These are phyloP conservation scores for Drosophila equinoxialis DNA, from an alignment of 1,140 invertebrate genomes.

Conservation along the genomic window DNA sequence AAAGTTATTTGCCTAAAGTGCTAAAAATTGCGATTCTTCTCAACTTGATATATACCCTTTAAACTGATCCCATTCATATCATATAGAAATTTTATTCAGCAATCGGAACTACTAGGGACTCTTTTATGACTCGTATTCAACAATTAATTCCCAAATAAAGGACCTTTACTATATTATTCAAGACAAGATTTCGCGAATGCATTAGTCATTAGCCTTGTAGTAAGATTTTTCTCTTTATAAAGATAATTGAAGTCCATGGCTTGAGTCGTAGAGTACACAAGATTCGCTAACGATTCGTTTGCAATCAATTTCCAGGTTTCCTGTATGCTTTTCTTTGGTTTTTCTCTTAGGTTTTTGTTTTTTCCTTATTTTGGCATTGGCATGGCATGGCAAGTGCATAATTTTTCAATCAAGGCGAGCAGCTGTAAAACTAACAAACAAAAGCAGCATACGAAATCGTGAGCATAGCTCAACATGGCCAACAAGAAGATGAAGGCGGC, in stretches of 20 bases:
- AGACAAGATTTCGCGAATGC: too few species aligned
- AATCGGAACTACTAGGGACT: too few species aligned
- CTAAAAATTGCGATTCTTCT: constrained; percentile 62
- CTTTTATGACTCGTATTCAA: too few species aligned
- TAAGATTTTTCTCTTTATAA: neutral
- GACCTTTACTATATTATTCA: too few species aligned
- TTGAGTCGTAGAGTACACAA: constrained; percentile 37
- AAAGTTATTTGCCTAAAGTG: constrained; percentile 65
- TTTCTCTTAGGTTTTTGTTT: constrained; percentile 16
- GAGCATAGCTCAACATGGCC: constrained; percentile 45
- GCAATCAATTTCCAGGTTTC: constrained; percentile 29
- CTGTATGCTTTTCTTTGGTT: constrained; percentile 30
- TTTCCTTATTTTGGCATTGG: constrained; percentile 60
- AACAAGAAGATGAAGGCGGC: constrained; percentile 6
- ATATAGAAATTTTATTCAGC: too few species aligned
- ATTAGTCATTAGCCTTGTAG: too few species aligned
- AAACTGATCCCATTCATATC: too few species aligned
- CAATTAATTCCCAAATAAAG: too few species aligned
- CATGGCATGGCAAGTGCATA: constrained; percentile 80
- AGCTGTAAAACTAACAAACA: constrained; percentile 79
- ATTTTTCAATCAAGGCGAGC: constrained; percentile 80
- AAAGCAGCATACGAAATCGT: constrained; percentile 46
- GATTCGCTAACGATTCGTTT: constrained; percentile 27
- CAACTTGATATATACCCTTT: constrained; percentile 44
- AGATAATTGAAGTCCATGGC: neutral